A percentile compares a stretch with the other conserved stretches of the same genome.
Conservation (phyloP, 2,888 invertebrate species). For the Uropetala carovei region DNA sequence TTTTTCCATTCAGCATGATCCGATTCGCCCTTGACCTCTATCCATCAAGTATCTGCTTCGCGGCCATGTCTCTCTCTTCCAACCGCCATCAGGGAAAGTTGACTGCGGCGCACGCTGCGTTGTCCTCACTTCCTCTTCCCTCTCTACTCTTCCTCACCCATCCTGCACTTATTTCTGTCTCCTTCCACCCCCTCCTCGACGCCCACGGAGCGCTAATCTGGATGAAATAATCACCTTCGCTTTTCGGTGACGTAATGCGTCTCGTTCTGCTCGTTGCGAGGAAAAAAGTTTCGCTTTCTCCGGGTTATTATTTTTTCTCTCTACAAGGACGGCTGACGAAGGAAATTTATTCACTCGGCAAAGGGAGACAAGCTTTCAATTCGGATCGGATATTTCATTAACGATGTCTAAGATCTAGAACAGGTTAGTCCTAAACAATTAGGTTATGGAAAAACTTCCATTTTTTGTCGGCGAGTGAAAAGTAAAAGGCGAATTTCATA, state of each 20-base stretch:
- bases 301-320: too few species aligned
- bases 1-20: neutral
- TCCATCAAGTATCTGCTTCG: neutral
- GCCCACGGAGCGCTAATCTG: neutral
- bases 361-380: too few species aligned
- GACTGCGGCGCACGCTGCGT: neutral
- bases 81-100: neutral
- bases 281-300: neutral
- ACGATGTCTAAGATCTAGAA: too few species aligned
- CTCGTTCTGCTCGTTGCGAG: neutral
- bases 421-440: too few species aligned
- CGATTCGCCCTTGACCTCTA: constrained; percentile 4
- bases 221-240: neutral
- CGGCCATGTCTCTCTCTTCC: neutral
- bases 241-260: neutral
- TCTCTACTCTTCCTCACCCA: neutral
- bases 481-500: too few species aligned
- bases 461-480: too few species aligned
- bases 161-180: neutral
- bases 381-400: too few species aligned
- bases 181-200: neutral
- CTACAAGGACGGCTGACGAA: too few species aligned
- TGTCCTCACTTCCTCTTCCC: neutral
- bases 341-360: too few species aligned
- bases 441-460: too few species aligned